Percentiles rank a stretch among this genome's conserved stretches.
phyloP scores from a whole-genome alignment of 1,140 invertebrate species.

The Neodiprion virginianus region DNA sequence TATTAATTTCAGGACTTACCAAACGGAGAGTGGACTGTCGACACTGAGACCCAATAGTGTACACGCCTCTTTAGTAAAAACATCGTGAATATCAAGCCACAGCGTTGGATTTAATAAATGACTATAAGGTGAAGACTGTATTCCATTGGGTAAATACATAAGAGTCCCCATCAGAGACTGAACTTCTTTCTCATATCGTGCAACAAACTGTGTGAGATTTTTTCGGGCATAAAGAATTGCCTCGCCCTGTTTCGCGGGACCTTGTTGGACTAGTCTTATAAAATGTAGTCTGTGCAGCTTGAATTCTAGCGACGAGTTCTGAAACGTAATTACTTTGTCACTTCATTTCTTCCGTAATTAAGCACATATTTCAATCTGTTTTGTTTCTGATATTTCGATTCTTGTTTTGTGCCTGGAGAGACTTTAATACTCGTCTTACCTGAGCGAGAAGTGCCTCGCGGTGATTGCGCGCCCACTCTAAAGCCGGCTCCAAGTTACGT shows the following conservation, averaged over 20 bases:
- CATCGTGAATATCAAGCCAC: conserved; percentile 81
- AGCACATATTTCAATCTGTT: too few species aligned
- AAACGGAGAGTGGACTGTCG: conserved; percentile 80
- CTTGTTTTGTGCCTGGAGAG: conserved; percentile 7
- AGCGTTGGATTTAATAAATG: conserved; percentile 79
- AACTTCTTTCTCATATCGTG: conserved; percentile 84
- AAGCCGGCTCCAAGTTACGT: conserved; percentile 79
- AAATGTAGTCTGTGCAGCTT: conserved; percentile 82
- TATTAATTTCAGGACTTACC: conserved; percentile 55
- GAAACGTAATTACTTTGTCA: conserved; percentile 30
- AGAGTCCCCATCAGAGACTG: conserved; percentile 90
- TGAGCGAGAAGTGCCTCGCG: conserved; percentile 68
- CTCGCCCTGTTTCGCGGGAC: conserved; percentile 70
- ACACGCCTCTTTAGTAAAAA: conserved; percentile 94
- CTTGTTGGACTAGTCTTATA: conserved; percentile 75
- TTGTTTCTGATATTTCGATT: conserved; percentile 12
- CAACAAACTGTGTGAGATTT: conserved; percentile 85
- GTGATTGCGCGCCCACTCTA: conserved; percentile 78
- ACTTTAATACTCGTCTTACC: conserved; percentile 42
- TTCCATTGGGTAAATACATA: conserved; percentile 80
- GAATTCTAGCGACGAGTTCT: conserved; percentile 85
- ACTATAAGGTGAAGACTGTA: conserved; percentile 83
- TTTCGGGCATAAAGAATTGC: conserved; percentile 88
- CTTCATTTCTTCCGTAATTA: conserved; percentile 6
- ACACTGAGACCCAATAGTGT: conserved; percentile 88